These are phyloP conservation scores for Andrena bucephala DNA, from an alignment of 2,888 invertebrate genomes.

Conservation along the genomic window DNA sequence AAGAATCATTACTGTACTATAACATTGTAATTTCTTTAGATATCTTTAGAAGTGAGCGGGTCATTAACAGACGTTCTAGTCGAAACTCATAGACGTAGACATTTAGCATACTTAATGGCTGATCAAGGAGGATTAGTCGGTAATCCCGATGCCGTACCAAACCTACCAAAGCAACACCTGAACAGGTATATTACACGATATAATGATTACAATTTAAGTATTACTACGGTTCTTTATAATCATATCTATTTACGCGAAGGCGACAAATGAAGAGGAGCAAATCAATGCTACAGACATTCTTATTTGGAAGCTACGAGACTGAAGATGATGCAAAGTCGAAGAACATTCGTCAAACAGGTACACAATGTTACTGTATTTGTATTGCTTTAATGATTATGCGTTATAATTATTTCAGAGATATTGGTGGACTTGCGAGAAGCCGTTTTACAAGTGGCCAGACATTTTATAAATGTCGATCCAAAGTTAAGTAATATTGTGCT, in stretches of 20 bases:
- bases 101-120: conserved; percentile 98
- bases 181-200: conserved; percentile 86
- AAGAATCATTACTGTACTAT: not conserved
- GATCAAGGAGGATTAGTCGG: conserved; percentile 97
- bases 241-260: conserved; percentile 83
- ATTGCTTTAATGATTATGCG: conserved; percentile 7
- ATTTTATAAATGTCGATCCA: conserved; percentile 97
- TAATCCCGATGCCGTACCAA: conserved; percentile 94
- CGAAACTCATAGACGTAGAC: conserved; percentile 95
- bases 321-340: conserved; percentile 96
- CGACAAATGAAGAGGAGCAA: conserved; percentile 96
- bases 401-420: conserved; percentile 88
- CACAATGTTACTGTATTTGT: not conserved
- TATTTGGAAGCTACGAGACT: conserved; percentile 92
- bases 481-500: conserved; percentile 93
- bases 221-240: conserved; percentile 22
- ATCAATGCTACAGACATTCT: conserved; percentile 94
- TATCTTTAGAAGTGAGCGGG: conserved; percentile 91
- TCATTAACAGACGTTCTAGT: conserved; percentile 93
- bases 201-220: not conserved
- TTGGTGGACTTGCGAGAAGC: conserved; percentile 98
- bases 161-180: conserved; percentile 97
- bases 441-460: conserved; percentile 95
- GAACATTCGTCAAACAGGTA: conserved; percentile 97
- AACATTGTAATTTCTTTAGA: conserved; percentile 81